Conservation (phyloP, 2,797 vertebrate species). For the Balearica regulorum region DNA sequence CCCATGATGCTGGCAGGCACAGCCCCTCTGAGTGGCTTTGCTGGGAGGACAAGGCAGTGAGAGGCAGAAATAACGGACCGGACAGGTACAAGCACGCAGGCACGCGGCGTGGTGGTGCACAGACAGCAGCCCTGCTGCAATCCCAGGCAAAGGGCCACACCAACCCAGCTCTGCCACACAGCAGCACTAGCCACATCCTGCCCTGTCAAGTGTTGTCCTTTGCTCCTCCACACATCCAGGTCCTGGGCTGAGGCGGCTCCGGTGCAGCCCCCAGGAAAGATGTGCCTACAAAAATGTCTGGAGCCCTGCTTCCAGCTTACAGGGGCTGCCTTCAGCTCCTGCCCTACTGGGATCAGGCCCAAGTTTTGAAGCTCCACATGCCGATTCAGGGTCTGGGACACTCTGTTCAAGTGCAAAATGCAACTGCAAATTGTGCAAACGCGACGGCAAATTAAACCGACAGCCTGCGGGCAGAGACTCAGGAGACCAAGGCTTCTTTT, state of each 20-base stretch:
- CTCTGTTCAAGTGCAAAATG: neutral
- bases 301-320: neutral
- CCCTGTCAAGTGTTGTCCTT: neutral
- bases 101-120: fast-evolving
- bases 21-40: neutral
- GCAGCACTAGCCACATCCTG: neutral
- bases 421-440: neutral
- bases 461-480: neutral
- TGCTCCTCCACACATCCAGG: neutral
- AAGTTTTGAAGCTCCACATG: neutral
- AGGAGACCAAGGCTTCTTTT: neutral
- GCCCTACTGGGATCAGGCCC: neutral
- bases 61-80: neutral
- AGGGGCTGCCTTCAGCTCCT: neutral
- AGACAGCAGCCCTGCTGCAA: neutral
- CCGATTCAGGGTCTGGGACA: neutral
- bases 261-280: neutral
- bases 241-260: neutral
- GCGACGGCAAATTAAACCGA: neutral
- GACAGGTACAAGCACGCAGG: neutral
- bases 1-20: neutral
- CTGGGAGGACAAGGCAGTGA: neutral
- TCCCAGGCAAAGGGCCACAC: neutral
- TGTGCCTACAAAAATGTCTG: neutral
- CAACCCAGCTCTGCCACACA: neutral